A percentile compares a stretch with the other conserved stretches of the same genome.
Conservation (phyloP, 53 echinoderm and acorn worm genomes). For the Apostichopus leukothele region DNA sequence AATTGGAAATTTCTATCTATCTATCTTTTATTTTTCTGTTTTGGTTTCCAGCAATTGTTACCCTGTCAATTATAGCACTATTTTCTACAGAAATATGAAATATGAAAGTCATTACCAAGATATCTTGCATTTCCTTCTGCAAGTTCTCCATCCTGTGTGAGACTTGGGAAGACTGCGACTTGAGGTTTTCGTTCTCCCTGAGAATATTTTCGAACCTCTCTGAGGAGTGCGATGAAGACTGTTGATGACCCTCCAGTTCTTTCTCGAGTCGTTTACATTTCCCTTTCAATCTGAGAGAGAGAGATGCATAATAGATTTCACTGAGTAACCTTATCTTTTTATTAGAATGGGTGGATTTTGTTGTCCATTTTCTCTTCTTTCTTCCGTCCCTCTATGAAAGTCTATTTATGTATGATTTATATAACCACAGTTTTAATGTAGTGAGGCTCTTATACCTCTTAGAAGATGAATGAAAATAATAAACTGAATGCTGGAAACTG, state of each 20-base stretch:
- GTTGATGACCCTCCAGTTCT: constrained; percentile 60
- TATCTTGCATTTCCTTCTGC: constrained; percentile 84
- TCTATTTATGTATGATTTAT: too few relatives aligned
- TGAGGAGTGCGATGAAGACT: constrained; percentile 52
- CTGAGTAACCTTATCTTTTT: too few relatives aligned
- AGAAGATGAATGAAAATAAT: too few relatives aligned
- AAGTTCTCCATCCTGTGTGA: constrained; percentile 78
- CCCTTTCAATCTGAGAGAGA: constrained; percentile 65
- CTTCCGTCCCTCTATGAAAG: too few relatives aligned
- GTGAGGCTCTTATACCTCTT: too few relatives aligned
- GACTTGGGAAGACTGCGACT: constrained; percentile 52
- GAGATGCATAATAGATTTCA: not conserved
- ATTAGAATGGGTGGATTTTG: too few relatives aligned
- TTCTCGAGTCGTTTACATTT: constrained; percentile 81
- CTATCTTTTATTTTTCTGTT: too few relatives aligned
- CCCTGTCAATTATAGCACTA: not conserved
- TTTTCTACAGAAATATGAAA: not conserved
- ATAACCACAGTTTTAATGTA: too few relatives aligned
- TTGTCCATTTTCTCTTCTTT: too few relatives aligned
- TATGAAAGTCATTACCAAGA: constrained; percentile 62
- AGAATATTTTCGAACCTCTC: constrained; percentile 61
- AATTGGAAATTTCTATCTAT: too few relatives aligned
- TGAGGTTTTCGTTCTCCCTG: constrained; percentile 72
- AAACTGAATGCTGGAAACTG: too few relatives aligned
- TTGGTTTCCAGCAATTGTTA: too few relatives aligned